phyloP scores from a whole-genome alignment of 2,888 invertebrate species.

The Acleris emargana region DNA sequence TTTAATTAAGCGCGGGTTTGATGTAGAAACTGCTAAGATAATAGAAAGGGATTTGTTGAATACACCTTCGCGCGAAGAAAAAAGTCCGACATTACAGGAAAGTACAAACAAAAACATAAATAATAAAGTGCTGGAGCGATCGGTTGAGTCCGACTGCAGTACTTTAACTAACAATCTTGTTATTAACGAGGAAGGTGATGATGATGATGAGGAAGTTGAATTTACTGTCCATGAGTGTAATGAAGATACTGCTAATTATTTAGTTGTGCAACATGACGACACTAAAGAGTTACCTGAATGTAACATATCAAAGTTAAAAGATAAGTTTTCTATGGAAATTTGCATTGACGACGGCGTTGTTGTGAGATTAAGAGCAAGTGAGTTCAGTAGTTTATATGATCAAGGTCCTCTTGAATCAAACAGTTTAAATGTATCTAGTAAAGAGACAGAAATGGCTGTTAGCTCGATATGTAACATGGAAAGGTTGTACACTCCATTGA shows the following conservation, averaged over 20 bases:
- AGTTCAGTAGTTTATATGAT: conserved; percentile 56
- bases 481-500: conserved; percentile 70
- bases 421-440: conserved; percentile 49
- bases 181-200: conserved; percentile 51
- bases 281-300: conserved; percentile 45
- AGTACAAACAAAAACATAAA: conserved; percentile 38
- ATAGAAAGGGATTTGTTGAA: conserved; percentile 75
- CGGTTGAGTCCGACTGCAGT: conserved; percentile 37
- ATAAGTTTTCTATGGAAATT: conserved; percentile 73
- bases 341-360: conserved; percentile 69
- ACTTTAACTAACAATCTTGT: conserved; percentile 48
- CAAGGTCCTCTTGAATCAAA: conserved; percentile 49
- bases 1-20: conserved; percentile 74
- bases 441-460: conserved; percentile 69
- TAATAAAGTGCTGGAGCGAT: conserved; percentile 37
- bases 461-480: conserved; percentile 65
- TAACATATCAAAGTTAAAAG: conserved; percentile 60
- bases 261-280: conserved; percentile 55
- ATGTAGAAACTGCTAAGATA: conserved; percentile 72
- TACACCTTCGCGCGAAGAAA: conserved; percentile 49
- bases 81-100: conserved; percentile 30
- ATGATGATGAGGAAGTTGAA: conserved; percentile 62
- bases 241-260: conserved; percentile 63
- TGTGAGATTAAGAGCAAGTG: conserved; percentile 65
- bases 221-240: conserved; percentile 63